phyloP scores from a whole-genome alignment of 2,113 vertebrate genomes.

The Antechinus stuartii region DNA sequence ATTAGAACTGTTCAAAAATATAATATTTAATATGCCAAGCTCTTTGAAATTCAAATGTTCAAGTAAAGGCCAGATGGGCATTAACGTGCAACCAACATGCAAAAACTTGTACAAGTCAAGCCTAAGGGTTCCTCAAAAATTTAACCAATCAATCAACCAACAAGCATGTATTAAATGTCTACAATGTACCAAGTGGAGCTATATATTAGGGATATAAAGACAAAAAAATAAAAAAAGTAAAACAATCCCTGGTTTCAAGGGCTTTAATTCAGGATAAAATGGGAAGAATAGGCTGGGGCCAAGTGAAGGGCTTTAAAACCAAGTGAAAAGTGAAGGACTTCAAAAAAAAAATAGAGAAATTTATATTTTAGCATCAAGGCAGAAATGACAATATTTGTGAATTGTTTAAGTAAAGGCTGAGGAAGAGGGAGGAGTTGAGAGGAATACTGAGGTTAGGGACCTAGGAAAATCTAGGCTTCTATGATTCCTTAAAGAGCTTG shows the following conservation, averaged over 20 bases:
- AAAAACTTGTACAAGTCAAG: neutral
- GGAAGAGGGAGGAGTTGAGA: neutral
- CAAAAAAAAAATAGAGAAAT: neutral
- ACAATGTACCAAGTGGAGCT: neutral
- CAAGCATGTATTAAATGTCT: neutral
- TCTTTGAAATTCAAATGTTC: too few relatives aligned
- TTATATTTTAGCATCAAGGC: neutral
- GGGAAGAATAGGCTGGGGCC: too few relatives aligned
- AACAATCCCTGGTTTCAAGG: too few relatives aligned
- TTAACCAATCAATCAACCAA: neutral
- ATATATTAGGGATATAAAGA: neutral
- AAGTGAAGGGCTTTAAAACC: too few relatives aligned
- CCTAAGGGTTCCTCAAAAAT: neutral
- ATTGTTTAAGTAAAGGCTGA: neutral
- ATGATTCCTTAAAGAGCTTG: constrained; percentile 30
- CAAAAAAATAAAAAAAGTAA: neutral
- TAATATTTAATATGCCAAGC: neutral
- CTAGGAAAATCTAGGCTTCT: neutral
- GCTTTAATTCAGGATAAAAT: too few relatives aligned
- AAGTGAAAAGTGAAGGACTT: neutral
- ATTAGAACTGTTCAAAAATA: neutral
- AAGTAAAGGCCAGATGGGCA: neutral
- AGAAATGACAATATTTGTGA: neutral
- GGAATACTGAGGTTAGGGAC: neutral
- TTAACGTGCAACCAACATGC: neutral